phyloP scores from a whole-genome alignment of 2,797 vertebrate genomes.

The Menidia menidia region DNA sequence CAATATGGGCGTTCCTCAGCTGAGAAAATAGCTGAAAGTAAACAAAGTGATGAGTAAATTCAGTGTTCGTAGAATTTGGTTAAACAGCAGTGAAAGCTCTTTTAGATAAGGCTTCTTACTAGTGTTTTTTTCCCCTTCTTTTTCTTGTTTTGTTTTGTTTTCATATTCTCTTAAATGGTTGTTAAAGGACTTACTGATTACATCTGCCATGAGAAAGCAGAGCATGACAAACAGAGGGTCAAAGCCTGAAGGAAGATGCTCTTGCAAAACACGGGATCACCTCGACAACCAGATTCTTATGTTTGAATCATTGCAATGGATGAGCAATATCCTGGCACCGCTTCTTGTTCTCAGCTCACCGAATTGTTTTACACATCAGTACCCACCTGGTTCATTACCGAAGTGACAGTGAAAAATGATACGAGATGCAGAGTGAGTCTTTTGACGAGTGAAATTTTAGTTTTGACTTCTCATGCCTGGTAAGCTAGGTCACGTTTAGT shows the following conservation, averaged over 20 bases:
- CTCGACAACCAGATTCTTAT: conserved; percentile 9
- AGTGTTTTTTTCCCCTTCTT: not conserved
- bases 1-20: not conserved
- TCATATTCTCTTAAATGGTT: not conserved
- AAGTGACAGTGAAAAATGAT: not conserved
- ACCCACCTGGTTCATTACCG: not conserved
- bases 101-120: too few species aligned
- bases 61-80: not conserved
- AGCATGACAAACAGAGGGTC: not conserved
- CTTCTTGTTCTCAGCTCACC: not conserved
- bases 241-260: conserved; percentile 4
- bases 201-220: not conserved
- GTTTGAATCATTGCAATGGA: not conserved
- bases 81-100: too few species aligned
- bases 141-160: not conserved
- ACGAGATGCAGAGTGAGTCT: not conserved
- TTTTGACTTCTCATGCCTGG: not conserved
- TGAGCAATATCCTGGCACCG: not conserved
- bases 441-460: not conserved
- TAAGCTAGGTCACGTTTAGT: not conserved
- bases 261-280: conserved; percentile 8
- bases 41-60: not conserved
- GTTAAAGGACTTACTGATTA: too few species aligned
- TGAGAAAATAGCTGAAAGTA: not conserved
- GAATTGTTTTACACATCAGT: not conserved